Conservation (phyloP, 1,140 invertebrate species). For the Hestina assimilis region DNA sequence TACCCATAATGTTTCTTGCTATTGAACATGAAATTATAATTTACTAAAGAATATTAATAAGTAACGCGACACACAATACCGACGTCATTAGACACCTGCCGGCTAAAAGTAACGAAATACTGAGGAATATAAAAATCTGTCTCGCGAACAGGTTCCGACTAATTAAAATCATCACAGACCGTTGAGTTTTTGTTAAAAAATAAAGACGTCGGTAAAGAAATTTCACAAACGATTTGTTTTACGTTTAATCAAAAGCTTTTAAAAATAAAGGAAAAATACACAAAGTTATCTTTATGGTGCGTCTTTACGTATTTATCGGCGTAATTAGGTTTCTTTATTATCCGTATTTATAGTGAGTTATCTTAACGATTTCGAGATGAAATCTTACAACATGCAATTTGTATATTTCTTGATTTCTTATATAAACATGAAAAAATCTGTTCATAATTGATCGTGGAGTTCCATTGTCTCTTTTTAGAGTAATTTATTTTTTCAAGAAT, state of each 20-base stretch:
- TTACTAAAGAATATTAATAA: no score
- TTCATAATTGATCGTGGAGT: no score
- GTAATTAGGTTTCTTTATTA: no score
- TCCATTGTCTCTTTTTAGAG: no score
- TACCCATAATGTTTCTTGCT: no score
- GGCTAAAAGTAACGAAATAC: neutral
- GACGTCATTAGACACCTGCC: slow-evolving; percentile 20
- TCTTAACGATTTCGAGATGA: no score
- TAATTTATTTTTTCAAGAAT: no score
- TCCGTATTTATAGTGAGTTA: no score
- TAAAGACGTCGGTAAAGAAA: slow-evolving; percentile 9
- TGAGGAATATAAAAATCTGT: slow-evolving; percentile 9
- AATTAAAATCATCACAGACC: neutral
- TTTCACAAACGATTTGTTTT: slow-evolving; percentile 17
- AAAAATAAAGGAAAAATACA: neutral
- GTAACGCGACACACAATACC: neutral
- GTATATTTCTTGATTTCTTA: no score
- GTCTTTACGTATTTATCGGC: neutral
- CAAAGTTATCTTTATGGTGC: neutral
- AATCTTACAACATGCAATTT: no score
- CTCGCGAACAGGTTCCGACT: slow-evolving; percentile 13
- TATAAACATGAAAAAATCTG: no score
- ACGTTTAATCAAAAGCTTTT: neutral
- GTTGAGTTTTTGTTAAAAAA: slow-evolving; percentile 9
- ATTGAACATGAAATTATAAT: no score